Evolutionary conservation across 2,113 vertebrate species (phyloP).

Genomic region (Phalacrocorax pelagicus): DNA sequence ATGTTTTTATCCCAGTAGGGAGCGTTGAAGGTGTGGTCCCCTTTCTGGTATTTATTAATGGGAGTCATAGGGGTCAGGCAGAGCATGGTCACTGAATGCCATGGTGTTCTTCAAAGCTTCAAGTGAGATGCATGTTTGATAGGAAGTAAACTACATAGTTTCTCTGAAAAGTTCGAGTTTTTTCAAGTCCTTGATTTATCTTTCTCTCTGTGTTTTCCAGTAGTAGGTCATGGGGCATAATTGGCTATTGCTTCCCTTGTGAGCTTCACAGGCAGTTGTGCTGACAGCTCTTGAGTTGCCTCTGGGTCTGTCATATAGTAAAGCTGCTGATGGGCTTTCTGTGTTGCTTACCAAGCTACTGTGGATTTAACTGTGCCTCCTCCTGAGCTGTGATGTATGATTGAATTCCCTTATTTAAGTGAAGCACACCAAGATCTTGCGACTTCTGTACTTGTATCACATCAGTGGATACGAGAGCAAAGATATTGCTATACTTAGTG

Average conservation of each 20-base stretch:
- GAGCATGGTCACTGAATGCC: not conserved
- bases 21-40: not conserved
- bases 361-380: not conserved
- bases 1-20: not conserved
- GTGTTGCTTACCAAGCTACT: conserved; percentile 21
- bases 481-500: not conserved
- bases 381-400: not conserved
- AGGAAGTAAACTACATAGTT: not conserved
- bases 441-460: not conserved
- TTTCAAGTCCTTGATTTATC: conserved; percentile 34
- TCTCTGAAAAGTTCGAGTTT: not conserved
- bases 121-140: not conserved
- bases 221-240: conserved; percentile 15
- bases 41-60: not conserved
- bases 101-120: not conserved
- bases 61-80: not conserved
- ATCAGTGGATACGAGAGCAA: not conserved
- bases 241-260: conserved; percentile 42
- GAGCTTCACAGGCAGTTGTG: conserved; percentile 25
- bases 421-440: not conserved
- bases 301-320: conserved; percentile 54
- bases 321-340: conserved; percentile 37
- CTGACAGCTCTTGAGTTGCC: conserved; percentile 40
- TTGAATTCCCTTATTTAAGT: conserved; percentile 27
- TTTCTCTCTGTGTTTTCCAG: conserved; percentile 3